These are phyloP conservation scores for Mico argentatus DNA, from an alignment of 2,797 vertebrate genomes.

Conservation along the genomic window DNA sequence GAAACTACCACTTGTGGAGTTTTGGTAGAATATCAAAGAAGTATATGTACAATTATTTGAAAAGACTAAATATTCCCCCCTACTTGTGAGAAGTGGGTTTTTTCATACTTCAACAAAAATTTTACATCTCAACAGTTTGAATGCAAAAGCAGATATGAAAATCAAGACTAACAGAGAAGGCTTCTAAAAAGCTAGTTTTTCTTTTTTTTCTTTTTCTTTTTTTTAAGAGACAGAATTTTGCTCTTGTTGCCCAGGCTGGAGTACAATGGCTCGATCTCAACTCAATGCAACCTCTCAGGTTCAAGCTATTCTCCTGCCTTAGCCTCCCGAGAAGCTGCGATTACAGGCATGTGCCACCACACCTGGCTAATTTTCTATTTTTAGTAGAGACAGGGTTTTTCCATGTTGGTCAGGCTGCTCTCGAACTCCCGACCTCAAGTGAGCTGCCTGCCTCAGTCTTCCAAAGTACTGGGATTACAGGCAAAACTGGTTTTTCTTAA, in stretches of 20 bases:
- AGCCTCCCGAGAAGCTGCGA: too few species aligned
- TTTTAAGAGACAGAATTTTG: not conserved
- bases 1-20: not conserved
- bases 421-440: too few species aligned
- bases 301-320: too few species aligned
- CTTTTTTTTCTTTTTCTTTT: not conserved
- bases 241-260: too few species aligned
- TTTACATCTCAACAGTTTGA: not conserved
- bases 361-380: too few species aligned
- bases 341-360: too few species aligned
- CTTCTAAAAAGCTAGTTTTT: not conserved
- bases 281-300: too few species aligned
- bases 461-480: too few species aligned
- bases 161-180: not conserved
- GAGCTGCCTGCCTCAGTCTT: too few species aligned
- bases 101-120: not conserved
- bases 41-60: conserved; percentile 7
- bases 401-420: too few species aligned
- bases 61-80: not conserved
- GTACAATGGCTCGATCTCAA: too few species aligned
- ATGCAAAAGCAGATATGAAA: not conserved
- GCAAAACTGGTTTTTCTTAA: not conserved
- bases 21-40: not conserved
- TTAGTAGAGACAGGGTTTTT: too few species aligned
- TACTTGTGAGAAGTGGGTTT: not conserved